Conservation (phyloP, 2,797 vertebrate genomes). For the Myotis myotis region DNA sequence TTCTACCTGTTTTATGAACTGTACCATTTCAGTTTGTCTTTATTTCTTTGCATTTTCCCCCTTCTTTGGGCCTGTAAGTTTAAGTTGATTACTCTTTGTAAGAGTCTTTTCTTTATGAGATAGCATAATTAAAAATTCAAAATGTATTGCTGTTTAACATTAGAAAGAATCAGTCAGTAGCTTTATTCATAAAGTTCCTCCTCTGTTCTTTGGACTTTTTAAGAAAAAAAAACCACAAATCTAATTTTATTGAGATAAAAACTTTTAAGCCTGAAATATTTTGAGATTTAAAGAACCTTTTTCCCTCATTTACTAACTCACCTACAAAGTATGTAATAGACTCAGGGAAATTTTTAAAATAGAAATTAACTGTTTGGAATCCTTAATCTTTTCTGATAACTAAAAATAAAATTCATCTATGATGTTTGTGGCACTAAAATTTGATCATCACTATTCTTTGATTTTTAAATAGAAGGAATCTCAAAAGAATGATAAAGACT, state of each 20-base stretch:
- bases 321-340: neutral
- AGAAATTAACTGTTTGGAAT: constrained; percentile 7
- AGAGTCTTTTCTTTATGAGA: constrained; percentile 6
- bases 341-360: constrained; percentile 11
- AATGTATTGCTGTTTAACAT: neutral
- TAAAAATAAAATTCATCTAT: neutral
- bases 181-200: neutral
- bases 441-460: constrained; percentile 39
- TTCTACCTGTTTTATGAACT: neutral
- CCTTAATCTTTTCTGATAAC: neutral
- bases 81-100: constrained; percentile 8
- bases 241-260: neutral
- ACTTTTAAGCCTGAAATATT: constrained; percentile 39
- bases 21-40: neutral
- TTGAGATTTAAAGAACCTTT: constrained; percentile 10
- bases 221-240: neutral
- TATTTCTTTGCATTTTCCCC: neutral
- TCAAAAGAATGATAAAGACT: constrained; percentile 86
- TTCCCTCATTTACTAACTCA: neutral
- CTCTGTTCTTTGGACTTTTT: neutral
- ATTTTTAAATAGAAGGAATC: constrained; percentile 81
- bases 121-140: constrained; percentile 10
- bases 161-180: neutral
- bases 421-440: neutral
- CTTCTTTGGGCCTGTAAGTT: neutral